Conservation (phyloP, 2,797 vertebrate species). For the Thunnus albacares region DNA sequence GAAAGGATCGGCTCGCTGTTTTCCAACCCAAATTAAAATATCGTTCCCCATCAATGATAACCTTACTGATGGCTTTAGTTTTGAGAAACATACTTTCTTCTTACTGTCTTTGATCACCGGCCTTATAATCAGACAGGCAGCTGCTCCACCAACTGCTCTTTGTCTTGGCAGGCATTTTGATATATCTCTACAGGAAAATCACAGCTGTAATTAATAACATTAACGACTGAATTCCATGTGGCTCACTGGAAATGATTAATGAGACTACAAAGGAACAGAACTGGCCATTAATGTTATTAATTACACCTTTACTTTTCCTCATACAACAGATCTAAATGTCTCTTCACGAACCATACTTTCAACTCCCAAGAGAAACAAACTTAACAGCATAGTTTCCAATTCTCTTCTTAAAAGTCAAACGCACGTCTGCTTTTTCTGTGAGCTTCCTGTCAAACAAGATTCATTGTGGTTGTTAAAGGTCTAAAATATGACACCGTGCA, state of each 20-base stretch:
- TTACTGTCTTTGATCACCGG: not conserved
- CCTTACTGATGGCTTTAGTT: not conserved
- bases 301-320: too few relatives aligned
- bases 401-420: not conserved
- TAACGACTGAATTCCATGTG: not conserved
- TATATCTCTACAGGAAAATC: not conserved
- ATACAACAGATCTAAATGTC: not conserved
- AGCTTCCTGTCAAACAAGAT: conserved; percentile 1
- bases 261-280: too few relatives aligned
- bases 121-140: not conserved
- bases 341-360: not conserved
- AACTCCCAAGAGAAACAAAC: conserved; percentile 17
- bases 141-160: not conserved
- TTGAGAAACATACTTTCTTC: not conserved
- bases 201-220: not conserved
- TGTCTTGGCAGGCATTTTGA: conserved; percentile 6
- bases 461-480: not conserved
- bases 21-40: not conserved
- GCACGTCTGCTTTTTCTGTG: not conserved
- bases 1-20: not conserved
- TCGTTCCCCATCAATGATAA: not conserved
- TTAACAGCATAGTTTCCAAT: not conserved
- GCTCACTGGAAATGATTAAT: not conserved
- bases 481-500: too few relatives aligned
- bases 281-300: too few relatives aligned